phyloP scores from a whole-genome alignment of 1,140 invertebrate genomes.

The Philopotamus ludificatus region DNA sequence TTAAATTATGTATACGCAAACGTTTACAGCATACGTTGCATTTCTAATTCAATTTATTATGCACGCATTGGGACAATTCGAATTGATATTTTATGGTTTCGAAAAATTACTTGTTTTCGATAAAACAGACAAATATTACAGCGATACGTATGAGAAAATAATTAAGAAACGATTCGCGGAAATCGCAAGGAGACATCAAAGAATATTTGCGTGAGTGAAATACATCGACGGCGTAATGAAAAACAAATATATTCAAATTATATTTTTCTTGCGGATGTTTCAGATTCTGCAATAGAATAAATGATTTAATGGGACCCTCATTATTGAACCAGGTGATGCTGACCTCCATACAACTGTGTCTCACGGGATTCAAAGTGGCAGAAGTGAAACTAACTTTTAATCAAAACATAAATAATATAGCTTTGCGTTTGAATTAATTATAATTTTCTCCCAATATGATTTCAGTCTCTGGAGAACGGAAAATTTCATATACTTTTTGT shows the following conservation, averaged over 20 bases:
- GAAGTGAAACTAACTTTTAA: slow-evolving; percentile 8
- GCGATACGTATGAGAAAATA: background rate
- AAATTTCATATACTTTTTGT: slow-evolving; percentile 6
- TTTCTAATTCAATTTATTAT: slow-evolving; percentile 21
- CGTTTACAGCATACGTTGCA: slow-evolving; percentile 17
- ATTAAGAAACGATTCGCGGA: slow-evolving; percentile 2
- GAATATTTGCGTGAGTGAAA: slow-evolving; percentile 18
- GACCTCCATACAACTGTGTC: slow-evolving; percentile 14
- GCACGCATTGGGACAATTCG: slow-evolving; percentile 19
- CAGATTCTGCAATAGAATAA: slow-evolving; percentile 13
- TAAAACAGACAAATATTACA: background rate
- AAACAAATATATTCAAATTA: background rate
- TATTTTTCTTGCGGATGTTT: background rate
- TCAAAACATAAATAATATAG: background rate
- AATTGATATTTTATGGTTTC: slow-evolving; percentile 18
- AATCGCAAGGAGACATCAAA: slow-evolving; percentile 23
- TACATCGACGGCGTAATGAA: background rate
- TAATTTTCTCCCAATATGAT: background rate
- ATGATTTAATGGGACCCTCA: slow-evolving; percentile 17
- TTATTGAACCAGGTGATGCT: slow-evolving; percentile 17
- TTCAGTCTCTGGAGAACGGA: slow-evolving; percentile 30
- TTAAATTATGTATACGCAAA: too few relatives aligned
- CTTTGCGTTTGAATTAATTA: background rate
- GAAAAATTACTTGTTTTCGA: slow-evolving; percentile 20
- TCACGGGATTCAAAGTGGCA: slow-evolving; percentile 26